Evolutionary conservation across 2,888 invertebrate genomes (phyloP), one percentile per base, ranked within the genome.

Genomic region (Crioceris asparagi): DNA sequence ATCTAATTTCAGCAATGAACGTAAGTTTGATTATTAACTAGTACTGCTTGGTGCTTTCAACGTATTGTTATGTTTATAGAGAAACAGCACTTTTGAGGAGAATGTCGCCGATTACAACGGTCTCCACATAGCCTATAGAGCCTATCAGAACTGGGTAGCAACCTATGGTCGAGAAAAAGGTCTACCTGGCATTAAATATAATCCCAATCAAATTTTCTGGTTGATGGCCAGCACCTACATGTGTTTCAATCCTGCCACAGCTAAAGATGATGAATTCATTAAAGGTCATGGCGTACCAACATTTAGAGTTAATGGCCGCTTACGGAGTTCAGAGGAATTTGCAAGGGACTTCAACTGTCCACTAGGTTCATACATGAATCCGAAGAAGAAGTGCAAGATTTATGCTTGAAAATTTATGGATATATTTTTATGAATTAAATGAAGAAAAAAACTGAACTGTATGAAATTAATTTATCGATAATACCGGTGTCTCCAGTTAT

Each of bases 41-140:
- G n/a, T n/a, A n/a, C n/a, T n/a, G n/a, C n/a, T n/a, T n/a, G n/a
- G n/a, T n/a, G n/a, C n/a, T n/a, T n/a, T n/a, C n/a, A n/a, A n/a
- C n/a, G n/a, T n/a, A n/a, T n/a, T n/a, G n/a, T n/a, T n/a, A n/a
- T n/a, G n/a, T n/a, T n/a, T n/a, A n/a, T n/a, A n/a, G n/a, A n/a
- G n/a, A n/a, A n/a, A n/a, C n/a, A n/a, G n/a, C n/a, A 80, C 87
- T 0, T 81, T 87, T 59, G 86, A 86, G 10, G 91, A 92, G 60
- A 91, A 91, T 60, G 83, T 92, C 35, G 90, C 91, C 0, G 92
- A 92, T 58, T 88, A 88, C 56, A 87, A 86, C 1, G 92, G 91
- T 1, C 75, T 88, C 43, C 87, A 87, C 56, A 79, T 85, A 54
- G 85, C 91, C 0, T 92, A 90, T 61, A 70, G 74, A 46, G 88